Conservation (phyloP, 2,888 invertebrate species). For the Tipula lateralis region DNA sequence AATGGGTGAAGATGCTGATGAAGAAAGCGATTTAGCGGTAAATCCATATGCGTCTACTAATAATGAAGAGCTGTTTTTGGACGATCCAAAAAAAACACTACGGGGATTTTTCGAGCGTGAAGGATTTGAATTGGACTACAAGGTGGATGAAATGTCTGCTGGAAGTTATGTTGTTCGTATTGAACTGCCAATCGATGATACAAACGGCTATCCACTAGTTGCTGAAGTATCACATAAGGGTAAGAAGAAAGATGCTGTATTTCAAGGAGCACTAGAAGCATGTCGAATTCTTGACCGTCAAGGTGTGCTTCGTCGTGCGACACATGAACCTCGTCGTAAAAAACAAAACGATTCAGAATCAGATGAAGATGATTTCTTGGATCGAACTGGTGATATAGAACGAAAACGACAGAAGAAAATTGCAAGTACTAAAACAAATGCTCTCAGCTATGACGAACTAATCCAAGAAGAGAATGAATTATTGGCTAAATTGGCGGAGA, state of each 20-base stretch:
- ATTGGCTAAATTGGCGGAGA: slow-evolving; percentile 58
- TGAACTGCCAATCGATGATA: slow-evolving; percentile 74
- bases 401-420: slow-evolving; percentile 69
- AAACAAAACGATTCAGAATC: slow-evolving; percentile 75
- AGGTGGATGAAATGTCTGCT: slow-evolving; percentile 77
- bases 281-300: slow-evolving; percentile 85
- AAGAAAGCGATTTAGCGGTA: slow-evolving; percentile 72
- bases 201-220: slow-evolving; percentile 66
- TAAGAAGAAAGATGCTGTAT: slow-evolving; percentile 90
- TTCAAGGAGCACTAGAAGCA: slow-evolving; percentile 91
- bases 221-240: slow-evolving; percentile 85
- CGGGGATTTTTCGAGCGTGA: slow-evolving; percentile 93
- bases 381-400: slow-evolving; percentile 90
- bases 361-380: slow-evolving; percentile 92
- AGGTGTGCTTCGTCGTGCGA: slow-evolving; percentile 79
- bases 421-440: slow-evolving; percentile 39
- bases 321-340: slow-evolving; percentile 78
- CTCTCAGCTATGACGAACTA: slow-evolving; percentile 62
- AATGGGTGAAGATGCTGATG: slow-evolving; percentile 86
- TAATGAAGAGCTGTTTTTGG: slow-evolving; percentile 84
- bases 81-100: slow-evolving; percentile 93
- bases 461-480: slow-evolving; percentile 50
- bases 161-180: slow-evolving; percentile 84
- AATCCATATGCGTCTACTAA: slow-evolving; percentile 77
- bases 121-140: slow-evolving; percentile 76